A percentile compares a stretch with the other conserved stretches of the same genome.
phyloP scores from a whole-genome alignment of 2,113 vertebrate genomes.

The Scolopax mira region DNA sequence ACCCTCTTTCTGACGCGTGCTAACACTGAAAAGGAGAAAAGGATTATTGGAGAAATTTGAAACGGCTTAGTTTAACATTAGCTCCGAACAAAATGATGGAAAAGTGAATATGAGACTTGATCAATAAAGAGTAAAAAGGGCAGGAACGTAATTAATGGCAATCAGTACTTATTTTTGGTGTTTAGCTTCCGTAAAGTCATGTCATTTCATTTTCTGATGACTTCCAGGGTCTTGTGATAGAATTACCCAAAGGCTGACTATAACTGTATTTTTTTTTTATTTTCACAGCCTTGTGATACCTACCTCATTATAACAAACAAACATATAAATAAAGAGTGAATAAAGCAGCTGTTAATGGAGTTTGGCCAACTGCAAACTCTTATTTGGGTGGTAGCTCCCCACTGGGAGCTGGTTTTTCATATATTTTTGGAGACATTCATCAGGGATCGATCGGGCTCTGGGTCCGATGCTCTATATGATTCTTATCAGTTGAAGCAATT shows the following conservation, averaged over 20 bases:
- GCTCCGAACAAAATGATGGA: background rate
- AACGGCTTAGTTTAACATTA: background rate
- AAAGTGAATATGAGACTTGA: slow-evolving; percentile 12
- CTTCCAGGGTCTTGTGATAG: background rate
- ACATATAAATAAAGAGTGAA: background rate
- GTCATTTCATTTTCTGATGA: background rate
- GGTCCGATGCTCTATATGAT: accelerated
- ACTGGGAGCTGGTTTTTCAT: background rate
- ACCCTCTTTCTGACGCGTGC: too few relatives aligned
- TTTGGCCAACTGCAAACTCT: background rate
- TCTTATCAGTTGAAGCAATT: background rate
- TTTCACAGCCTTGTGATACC: accelerated
- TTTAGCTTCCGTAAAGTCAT: background rate
- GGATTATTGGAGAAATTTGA: background rate
- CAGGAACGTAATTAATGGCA: background rate
- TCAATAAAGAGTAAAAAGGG: slow-evolving; percentile 18
- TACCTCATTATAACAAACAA: background rate
- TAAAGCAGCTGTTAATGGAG: background rate
- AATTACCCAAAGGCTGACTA: background rate
- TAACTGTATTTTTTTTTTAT: background rate
- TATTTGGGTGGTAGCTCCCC: accelerated
- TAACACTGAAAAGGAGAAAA: too few relatives aligned
- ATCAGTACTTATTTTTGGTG: background rate
- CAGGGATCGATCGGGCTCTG: background rate
- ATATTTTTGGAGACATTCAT: background rate